Conservation (phyloP, 2,888 invertebrate species). For the Calephelis perditalis region DNA sequence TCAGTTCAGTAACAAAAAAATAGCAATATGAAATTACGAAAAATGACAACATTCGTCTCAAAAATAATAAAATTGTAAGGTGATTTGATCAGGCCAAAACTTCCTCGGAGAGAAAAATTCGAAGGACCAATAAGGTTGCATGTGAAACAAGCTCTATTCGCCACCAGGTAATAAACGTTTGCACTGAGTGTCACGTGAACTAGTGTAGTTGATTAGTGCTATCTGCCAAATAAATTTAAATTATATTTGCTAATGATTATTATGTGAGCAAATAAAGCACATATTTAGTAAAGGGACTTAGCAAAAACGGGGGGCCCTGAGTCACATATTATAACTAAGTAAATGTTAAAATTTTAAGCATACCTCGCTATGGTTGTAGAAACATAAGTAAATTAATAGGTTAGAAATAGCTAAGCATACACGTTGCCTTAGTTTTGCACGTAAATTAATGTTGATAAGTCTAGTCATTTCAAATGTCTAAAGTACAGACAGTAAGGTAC, state of each 20-base stretch:
- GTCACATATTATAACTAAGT: no score
- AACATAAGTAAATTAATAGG: background rate
- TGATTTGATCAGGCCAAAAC: conserved; percentile 64
- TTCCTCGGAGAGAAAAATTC: conserved; percentile 70
- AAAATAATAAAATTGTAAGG: conserved; percentile 26
- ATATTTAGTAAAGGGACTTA: background rate
- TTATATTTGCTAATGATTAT: background rate
- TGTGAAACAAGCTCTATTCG: conserved; percentile 71
- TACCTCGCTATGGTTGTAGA: no score
- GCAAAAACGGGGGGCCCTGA: no score
- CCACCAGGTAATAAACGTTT: conserved; percentile 60
- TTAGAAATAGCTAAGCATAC: background rate
- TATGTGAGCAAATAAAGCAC: no score
- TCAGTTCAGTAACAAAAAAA: no score
- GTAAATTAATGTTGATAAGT: background rate
- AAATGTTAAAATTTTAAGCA: no score
- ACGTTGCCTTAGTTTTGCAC: background rate
- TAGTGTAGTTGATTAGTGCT: conserved; percentile 22
- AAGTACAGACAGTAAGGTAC: no score
- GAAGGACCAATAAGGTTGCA: conserved; percentile 74
- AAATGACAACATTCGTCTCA: background rate
- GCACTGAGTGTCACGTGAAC: conserved; percentile 56
- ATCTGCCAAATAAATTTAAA: conserved; percentile 1
- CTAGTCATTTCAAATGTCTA: background rate
- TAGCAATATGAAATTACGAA: no score